Base-by-base conservation (phyloP, 2,797 vertebrate genomes). In the Coranthus polyacanthus region DNA sequence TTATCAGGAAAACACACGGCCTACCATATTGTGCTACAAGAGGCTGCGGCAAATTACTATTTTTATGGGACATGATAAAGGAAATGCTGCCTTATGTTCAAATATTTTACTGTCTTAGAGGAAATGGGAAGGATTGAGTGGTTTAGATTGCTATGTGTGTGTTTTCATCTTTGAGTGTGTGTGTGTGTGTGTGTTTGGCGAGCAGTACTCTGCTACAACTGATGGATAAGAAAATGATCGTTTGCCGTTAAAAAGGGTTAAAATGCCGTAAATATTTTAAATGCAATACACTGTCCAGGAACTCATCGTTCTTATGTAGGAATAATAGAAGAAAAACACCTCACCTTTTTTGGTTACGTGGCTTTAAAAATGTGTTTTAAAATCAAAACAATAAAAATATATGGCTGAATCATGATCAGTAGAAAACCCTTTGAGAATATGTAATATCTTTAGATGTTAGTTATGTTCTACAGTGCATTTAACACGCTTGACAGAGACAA, bases 11-110 rank as follows among this genome's bases (percentile, higher is more conserved):
- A 94, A 93, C 92, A 93, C 92, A 93, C 93, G 87, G 89, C 93
- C 95, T 86, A 93, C 95, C 94, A 92, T 93, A 93, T 95, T 93
- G 92, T 94, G 94, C 94, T 94, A 92, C 93, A 91, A 95, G 93
- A 68, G 93, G 93, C 93, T 94, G 85, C 84, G 78, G 95, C 95
- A 95, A 96, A 95, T 95, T 91, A 94, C 94, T 95, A 92, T 96
- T 96, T 96, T 95, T 95, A 95, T 95, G 93, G 94, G 92, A 92
- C 94, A 93, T 93, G 95, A 95, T 96, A 95, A 96, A 96, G 93
- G 93, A 95, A 96, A 95, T 90, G 93, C 92, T 89, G 92, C 94
- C 93, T 93, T 94, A 91, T 94, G 94, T 94, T 95, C 95, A 92
- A 91, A 94, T 94, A 92, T 93, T 94, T 95, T 94, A 93, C 94